phyloP scores from a whole-genome alignment of 2,888 invertebrate species.

The Agrenia bidenticulata region DNA sequence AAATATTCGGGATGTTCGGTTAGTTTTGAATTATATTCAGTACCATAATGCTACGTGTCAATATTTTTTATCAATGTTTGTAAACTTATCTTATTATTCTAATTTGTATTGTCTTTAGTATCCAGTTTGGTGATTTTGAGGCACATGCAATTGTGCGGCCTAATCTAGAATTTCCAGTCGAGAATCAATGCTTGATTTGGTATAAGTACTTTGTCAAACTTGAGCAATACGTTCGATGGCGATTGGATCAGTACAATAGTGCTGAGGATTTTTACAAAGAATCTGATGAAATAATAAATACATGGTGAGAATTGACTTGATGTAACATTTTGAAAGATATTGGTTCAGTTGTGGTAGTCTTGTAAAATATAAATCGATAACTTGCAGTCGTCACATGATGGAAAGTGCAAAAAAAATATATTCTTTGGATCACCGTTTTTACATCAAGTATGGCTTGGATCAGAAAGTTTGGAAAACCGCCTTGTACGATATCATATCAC shows the following conservation, averaged over 20 bases:
- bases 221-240: background rate
- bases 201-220: background rate
- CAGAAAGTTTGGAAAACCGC: slow-evolving; percentile 31
- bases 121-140: too few species aligned
- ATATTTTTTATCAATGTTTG: too few species aligned
- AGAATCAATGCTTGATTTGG: too few species aligned
- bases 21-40: too few species aligned
- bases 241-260: background rate
- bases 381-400: slow-evolving; percentile 1
- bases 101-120: too few species aligned
- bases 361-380: background rate
- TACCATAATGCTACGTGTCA: too few species aligned
- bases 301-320: background rate
- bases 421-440: slow-evolving; percentile 1
- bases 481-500: slow-evolving; percentile 23
- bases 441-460: slow-evolving; percentile 22
- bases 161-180: too few species aligned
- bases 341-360: too few species aligned
- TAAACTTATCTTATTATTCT: too few species aligned
- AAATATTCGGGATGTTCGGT: too few species aligned
- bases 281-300: background rate
- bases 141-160: too few species aligned
- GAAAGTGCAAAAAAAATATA: slow-evolving; percentile 1
- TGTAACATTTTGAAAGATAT: too few species aligned
- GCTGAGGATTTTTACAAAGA: background rate